Evolutionary conservation across 2,888 invertebrate genomes (phyloP).

Genomic region (Cordilura impudica): DNA sequence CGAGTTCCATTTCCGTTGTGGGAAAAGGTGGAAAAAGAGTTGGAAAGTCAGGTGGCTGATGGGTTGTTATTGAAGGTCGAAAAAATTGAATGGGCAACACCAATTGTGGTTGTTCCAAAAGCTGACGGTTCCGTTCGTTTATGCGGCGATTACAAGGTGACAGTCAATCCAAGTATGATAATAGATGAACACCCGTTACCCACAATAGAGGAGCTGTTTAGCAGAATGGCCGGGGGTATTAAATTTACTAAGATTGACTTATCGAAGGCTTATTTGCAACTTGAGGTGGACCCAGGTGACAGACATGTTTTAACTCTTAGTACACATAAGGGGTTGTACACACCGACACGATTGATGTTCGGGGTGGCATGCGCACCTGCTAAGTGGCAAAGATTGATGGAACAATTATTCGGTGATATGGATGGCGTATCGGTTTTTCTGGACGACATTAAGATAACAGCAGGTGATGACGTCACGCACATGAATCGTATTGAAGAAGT

Average conservation of each 20-base stretch:
- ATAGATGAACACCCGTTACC: too few relatives aligned
- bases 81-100: too few relatives aligned
- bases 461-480: neutral
- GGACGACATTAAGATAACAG: neutral
- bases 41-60: too few relatives aligned
- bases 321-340: conserved; percentile 72
- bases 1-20: conserved; percentile 16
- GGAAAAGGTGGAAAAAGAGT: too few relatives aligned
- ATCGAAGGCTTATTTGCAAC: conserved; percentile 73
- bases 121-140: conserved; percentile 11
- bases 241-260: conserved; percentile 69
- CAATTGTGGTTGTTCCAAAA: too few relatives aligned
- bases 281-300: conserved; percentile 69
- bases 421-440: conserved; percentile 56
- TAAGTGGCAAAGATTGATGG: conserved; percentile 69
- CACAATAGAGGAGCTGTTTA: conserved; percentile 33
- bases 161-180: too few relatives aligned
- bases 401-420: conserved; percentile 65
- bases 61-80: too few relatives aligned
- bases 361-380: conserved; percentile 69
- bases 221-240: conserved; percentile 56
- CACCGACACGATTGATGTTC: conserved; percentile 69
- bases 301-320: conserved; percentile 69
- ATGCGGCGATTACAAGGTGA: too few relatives aligned
- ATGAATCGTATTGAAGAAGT: too few relatives aligned